Evolutionary conservation across 2,888 invertebrate species (phyloP).

Genomic region (Oxystoma pomonae): DNA sequence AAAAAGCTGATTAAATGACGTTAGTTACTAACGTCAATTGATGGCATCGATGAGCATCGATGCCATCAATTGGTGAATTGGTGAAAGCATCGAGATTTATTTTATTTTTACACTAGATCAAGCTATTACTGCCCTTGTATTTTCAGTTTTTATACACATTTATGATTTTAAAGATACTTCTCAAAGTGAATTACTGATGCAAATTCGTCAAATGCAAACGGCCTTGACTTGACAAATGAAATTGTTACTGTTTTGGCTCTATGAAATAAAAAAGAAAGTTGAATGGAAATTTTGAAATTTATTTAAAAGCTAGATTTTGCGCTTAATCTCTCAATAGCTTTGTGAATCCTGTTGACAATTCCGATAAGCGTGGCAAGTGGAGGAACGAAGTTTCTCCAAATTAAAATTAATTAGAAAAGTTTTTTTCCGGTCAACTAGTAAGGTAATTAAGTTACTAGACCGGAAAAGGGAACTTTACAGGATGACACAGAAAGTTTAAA

Average conservation of each 20-base stretch:
- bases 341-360: neutral
- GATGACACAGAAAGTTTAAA: too few species aligned
- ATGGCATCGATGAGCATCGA: too few species aligned
- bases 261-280: slow-evolving; percentile 3
- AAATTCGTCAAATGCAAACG: neutral
- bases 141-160: neutral
- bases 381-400: neutral
- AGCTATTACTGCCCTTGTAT: neutral
- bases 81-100: too few species aligned
- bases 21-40: too few species aligned
- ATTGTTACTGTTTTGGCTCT: neutral
- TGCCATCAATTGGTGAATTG: too few species aligned
- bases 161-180: neutral
- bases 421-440: neutral
- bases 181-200: neutral
- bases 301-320: slow-evolving; percentile 1
- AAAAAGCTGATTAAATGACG: too few species aligned
- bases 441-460: too few species aligned
- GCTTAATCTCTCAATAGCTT: neutral
- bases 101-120: neutral
- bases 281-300: slow-evolving; percentile 1
- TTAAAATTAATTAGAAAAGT: too few species aligned
- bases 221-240: too few species aligned
- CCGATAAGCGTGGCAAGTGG: slow-evolving; percentile 3
- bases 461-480: too few species aligned